Evolutionary conservation across 2,888 invertebrate genomes (phyloP).

Genomic region (Byasa hedistus): DNA sequence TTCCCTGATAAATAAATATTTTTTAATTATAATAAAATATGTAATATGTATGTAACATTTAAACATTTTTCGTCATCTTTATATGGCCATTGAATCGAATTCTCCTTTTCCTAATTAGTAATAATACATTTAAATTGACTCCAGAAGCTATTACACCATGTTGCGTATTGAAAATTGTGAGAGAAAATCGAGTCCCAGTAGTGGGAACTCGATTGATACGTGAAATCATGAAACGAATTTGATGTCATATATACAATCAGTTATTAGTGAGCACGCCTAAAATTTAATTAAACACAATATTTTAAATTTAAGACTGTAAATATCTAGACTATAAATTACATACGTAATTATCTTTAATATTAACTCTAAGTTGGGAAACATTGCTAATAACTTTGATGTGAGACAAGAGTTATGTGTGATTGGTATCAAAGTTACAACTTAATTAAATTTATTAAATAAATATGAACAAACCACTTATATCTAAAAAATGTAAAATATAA

Average conservation of each 20-base stretch:
- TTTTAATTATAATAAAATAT: too few species aligned
- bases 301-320: constrained; percentile 5
- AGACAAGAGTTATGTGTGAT: not conserved
- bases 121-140: too few species aligned
- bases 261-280: not conserved
- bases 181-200: not conserved
- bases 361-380: not conserved
- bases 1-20: too few species aligned
- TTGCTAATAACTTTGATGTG: not conserved
- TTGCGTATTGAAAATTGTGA: too few species aligned
- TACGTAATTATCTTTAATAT: not conserved
- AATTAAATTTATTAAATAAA: not conserved
- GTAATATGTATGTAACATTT: too few species aligned
- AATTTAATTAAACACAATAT: not conserved
- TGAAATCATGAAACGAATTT: not conserved
- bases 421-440: not conserved
- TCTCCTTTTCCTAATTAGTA: too few species aligned
- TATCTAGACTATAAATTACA: constrained; percentile 4
- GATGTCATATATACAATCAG: not conserved
- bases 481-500: not conserved
- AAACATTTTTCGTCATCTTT: too few species aligned
- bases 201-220: not conserved
- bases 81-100: too few species aligned
- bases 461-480: not conserved
- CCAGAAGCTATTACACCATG: too few species aligned